Evolutionary conservation across 30 jellyfish, hydroid and myxozoan species (phyloP).

Genomic region (Clytia hemisphaerica): DNA sequence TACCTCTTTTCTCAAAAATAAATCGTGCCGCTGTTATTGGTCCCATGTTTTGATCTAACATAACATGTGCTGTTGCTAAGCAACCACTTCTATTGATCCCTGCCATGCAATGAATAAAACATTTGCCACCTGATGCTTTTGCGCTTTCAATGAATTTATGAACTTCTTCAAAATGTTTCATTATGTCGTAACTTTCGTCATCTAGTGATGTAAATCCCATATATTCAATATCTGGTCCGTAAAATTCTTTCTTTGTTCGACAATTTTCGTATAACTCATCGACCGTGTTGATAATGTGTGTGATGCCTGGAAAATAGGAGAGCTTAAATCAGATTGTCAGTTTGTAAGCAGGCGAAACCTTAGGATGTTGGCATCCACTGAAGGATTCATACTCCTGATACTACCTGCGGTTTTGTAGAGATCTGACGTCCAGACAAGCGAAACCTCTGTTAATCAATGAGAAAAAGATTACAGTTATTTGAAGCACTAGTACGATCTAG

Average conservation of each 20-base stretch:
- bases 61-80: slow-evolving; percentile 22
- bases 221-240: slow-evolving; percentile 17
- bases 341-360: too few relatives aligned
- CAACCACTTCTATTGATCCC: slow-evolving; percentile 45
- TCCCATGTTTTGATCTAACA: slow-evolving; percentile 17
- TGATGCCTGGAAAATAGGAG: too few relatives aligned
- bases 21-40: slow-evolving; percentile 20
- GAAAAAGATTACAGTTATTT: too few relatives aligned
- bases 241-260: slow-evolving; percentile 20
- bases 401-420: too few relatives aligned
- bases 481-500: too few relatives aligned
- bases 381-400: too few relatives aligned
- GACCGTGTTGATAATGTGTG: slow-evolving; percentile 29
- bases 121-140: slow-evolving; percentile 3
- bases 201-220: slow-evolving; percentile 24
- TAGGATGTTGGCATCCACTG: too few relatives aligned
- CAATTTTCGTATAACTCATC: background rate
- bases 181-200: slow-evolving; percentile 17
- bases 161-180: slow-evolving; percentile 22
- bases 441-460: too few relatives aligned
- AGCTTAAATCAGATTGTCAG: too few relatives aligned
- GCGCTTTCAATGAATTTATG: slow-evolving; percentile 9
- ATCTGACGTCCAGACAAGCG: too few relatives aligned
- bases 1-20: slow-evolving; percentile 29
- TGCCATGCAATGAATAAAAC: slow-evolving; percentile 36